Percentiles rank a stretch among this genome's conserved stretches.
Evolutionary conservation across 2,113 vertebrate genomes (phyloP).

Genomic region (Mastomys coucha): DNA sequence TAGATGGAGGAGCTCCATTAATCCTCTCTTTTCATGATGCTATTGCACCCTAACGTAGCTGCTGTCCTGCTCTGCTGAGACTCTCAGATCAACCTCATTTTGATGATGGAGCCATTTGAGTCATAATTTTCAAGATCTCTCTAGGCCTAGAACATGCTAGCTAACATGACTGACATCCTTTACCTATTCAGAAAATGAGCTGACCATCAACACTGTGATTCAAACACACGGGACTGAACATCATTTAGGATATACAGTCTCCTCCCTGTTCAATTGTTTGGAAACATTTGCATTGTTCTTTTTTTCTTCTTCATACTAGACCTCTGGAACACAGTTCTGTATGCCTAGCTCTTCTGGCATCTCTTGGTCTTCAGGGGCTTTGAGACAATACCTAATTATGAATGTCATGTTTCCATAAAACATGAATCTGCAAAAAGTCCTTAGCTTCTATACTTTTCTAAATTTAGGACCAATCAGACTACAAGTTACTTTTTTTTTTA

Average conservation of each 20-base stretch:
- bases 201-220: not conserved
- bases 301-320: not conserved
- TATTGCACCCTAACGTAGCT: too few relatives aligned
- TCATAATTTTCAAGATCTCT: not conserved
- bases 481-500: not conserved
- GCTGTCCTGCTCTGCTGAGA: not conserved
- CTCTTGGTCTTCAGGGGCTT: not conserved
- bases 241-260: not conserved
- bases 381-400: not conserved
- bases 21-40: not conserved
- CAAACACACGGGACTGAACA: not conserved
- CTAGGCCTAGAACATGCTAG: not conserved
- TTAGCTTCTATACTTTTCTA: not conserved
- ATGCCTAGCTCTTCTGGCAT: not conserved
- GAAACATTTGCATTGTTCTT: not conserved
- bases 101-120: not conserved
- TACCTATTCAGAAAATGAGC: not conserved
- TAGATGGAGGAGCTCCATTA: not conserved
- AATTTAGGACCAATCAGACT: not conserved
- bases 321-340: not conserved
- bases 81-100: not conserved
- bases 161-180: not conserved
- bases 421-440: not conserved
- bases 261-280: not conserved
- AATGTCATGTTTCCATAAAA: not conserved